Evolutionary conservation across 2,888 invertebrate genomes (phyloP).

Genomic region (Neoascia interrupta): DNA sequence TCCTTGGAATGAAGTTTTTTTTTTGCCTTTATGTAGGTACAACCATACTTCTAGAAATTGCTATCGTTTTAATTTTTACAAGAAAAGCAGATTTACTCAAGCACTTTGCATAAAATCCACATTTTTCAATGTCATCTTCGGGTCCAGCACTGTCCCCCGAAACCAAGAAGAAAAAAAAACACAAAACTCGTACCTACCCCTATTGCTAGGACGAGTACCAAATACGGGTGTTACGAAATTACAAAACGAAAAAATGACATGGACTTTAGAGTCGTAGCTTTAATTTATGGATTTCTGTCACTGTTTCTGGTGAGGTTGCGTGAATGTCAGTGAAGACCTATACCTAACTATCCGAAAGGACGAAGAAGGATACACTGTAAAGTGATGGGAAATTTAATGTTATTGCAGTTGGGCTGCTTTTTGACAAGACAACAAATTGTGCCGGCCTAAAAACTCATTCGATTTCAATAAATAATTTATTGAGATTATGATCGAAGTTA

Average conservation of each 20-base stretch:
- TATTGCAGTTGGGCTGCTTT: no score
- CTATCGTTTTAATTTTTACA: slow-evolving; percentile 66
- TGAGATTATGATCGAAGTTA: not conserved
- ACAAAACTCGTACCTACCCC: no score
- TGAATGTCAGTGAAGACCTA: not conserved
- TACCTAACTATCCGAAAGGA: no score
- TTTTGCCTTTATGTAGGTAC: slow-evolving; percentile 1
- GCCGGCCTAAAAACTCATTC: no score
- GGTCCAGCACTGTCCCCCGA: slow-evolving; percentile 46
- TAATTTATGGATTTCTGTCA: slow-evolving; percentile 58
- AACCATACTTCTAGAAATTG: slow-evolving; percentile 26
- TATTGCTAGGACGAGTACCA: no score
- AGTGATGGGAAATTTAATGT: no score
- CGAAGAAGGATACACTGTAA: not conserved
- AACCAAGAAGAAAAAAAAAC: slow-evolving; percentile 12
- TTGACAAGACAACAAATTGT: no score
- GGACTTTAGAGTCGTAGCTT: slow-evolving; percentile 44
- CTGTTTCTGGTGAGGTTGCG: slow-evolving; percentile 3
- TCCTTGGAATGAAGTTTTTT: slow-evolving; percentile 44
- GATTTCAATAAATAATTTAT: no score
- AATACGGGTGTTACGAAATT: slow-evolving; percentile 30
- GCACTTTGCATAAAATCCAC: slow-evolving; percentile 78
- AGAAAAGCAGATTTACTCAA: slow-evolving; percentile 56
- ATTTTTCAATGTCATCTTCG: slow-evolving; percentile 78
- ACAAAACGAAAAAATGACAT: slow-evolving; percentile 29